These are phyloP conservation scores for Etheostoma cragini DNA, from an alignment of 2,113 vertebrate species.

Conservation along the genomic window DNA sequence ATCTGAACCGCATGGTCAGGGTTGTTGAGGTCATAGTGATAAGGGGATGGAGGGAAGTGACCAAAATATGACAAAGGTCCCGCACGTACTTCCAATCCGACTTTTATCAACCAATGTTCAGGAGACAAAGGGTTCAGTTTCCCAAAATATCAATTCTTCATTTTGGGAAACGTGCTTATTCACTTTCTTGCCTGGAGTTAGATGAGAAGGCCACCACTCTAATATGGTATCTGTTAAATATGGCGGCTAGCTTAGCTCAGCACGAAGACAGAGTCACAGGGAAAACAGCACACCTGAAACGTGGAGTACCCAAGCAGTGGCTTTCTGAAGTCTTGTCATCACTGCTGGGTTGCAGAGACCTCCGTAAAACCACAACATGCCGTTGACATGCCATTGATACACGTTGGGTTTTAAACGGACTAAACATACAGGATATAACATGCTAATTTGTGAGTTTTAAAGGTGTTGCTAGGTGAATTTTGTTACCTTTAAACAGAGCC, in stretches of 20 bases:
- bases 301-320: neutral
- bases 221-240: neutral
- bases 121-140: neutral
- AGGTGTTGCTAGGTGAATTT: neutral
- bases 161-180: neutral
- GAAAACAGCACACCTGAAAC: neutral
- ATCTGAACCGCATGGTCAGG: neutral
- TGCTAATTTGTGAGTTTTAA: neutral
- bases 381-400: neutral
- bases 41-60: neutral
- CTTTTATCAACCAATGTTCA: neutral
- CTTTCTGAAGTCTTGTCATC: neutral
- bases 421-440: neutral
- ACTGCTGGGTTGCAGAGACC: neutral
- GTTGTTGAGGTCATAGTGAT: neutral
- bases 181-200: neutral
- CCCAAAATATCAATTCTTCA: neutral
- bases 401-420: neutral
- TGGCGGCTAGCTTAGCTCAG: neutral
- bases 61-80: neutral
- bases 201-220: neutral
- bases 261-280: neutral
- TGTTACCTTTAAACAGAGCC: neutral
- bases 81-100: neutral
- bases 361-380: neutral